Evolutionary conservation across 64 coral and sea anemone genomes (phyloP).

Genomic region (Stichodactyla helianthus): DNA sequence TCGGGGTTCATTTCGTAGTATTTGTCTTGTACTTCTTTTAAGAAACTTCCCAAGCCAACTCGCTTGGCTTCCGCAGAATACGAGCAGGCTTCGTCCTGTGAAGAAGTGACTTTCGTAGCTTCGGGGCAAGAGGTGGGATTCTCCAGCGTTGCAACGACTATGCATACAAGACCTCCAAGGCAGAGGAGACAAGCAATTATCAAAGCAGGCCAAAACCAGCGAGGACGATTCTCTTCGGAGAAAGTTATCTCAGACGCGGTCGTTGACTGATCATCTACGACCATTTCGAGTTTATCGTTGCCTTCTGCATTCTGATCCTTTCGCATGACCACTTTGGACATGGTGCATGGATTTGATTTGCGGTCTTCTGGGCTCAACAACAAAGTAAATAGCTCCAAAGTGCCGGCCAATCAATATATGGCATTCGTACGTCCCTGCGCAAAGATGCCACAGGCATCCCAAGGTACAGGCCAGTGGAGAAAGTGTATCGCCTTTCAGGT

Average conservation of each 20-base stretch:
- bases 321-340: neutral
- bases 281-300: neutral
- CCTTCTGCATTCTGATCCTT: neutral
- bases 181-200: neutral
- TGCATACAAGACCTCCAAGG: slow-evolving; percentile 3
- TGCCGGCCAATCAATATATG: neutral
- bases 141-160: neutral
- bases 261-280: neutral
- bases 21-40: neutral
- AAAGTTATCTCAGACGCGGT: neutral
- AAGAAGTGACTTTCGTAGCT: neutral
- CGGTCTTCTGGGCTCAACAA: neutral
- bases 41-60: slow-evolving; percentile 2
- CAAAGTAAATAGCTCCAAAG: neutral
- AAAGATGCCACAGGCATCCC: neutral
- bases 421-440: neutral
- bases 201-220: neutral
- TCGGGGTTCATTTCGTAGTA: slow-evolving; percentile 36
- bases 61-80: slow-evolving; percentile 16
- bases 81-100: neutral
- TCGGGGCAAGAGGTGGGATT: neutral
- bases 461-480: neutral
- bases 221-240: neutral
- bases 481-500: no score
- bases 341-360: neutral